phyloP scores from a whole-genome alignment of 2,888 invertebrate genomes.

The Oscheius myriophilus region DNA sequence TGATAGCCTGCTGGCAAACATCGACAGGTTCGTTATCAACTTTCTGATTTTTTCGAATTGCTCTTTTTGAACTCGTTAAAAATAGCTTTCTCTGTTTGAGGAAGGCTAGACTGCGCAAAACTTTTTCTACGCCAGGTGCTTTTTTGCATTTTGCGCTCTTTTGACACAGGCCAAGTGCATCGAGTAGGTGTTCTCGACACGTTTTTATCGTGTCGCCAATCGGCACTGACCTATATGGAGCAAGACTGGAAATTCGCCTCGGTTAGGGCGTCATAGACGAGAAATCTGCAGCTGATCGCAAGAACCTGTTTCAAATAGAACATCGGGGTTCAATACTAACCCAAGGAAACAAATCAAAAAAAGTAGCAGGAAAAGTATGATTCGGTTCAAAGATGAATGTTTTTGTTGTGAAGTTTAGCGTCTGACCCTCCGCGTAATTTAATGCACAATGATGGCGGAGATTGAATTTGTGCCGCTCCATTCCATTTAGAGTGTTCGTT shows the following conservation, averaged over 20 bases:
- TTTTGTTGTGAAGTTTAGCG: too few species aligned
- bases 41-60: not conserved
- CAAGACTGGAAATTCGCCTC: not conserved
- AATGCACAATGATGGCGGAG: too few species aligned
- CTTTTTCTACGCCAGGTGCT: not conserved
- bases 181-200: constrained; percentile 23
- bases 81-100: not conserved
- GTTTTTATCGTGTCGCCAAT: constrained; percentile 25
- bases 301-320: constrained; percentile 1
- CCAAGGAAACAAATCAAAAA: too few species aligned
- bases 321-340: too few species aligned
- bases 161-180: not conserved
- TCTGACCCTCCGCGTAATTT: too few species aligned
- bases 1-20: constrained; percentile 16
- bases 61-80: not conserved
- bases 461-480: too few species aligned
- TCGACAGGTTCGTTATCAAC: constrained; percentile 22
- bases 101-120: not conserved
- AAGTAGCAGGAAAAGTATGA: too few species aligned
- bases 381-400: too few species aligned
- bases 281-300: constrained; percentile 19
- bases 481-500: too few species aligned
- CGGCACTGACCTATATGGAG: constrained; percentile 23
- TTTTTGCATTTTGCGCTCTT: not conserved
- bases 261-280: not conserved